These are phyloP conservation scores for Litoditis marina DNA, from an alignment of 2,888 invertebrate species.

Conservation along the genomic window DNA sequence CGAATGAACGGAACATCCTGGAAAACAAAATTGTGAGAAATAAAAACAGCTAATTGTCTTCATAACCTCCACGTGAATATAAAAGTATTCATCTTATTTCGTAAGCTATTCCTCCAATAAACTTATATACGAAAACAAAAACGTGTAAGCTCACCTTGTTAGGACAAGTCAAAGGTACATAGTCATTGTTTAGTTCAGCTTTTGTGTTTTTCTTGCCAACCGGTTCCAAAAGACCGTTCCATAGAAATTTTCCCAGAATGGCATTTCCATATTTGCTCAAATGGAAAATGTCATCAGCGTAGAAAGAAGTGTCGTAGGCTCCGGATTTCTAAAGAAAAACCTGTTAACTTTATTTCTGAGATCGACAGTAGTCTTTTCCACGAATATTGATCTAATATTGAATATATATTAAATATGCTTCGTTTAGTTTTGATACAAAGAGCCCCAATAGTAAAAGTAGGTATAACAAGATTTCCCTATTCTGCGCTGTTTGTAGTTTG, in stretches of 20 bases:
- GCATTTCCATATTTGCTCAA: slow-evolving; percentile 46
- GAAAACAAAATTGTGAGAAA: neutral
- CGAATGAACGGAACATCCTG: slow-evolving; percentile 25
- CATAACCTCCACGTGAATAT: too few relatives aligned
- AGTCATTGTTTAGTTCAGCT: slow-evolving; percentile 27
- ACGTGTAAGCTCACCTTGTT: slow-evolving; percentile 22
- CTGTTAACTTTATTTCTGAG: neutral
- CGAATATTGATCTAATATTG: neutral
- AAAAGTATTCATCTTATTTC: too few relatives aligned
- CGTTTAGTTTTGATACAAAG: too few relatives aligned
- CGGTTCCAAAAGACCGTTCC: slow-evolving; percentile 49
- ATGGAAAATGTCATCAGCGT: slow-evolving; percentile 49
- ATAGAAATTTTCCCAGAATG: slow-evolving; percentile 33
- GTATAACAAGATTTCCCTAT: too few relatives aligned
- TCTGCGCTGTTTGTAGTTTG: too few relatives aligned
- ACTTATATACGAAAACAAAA: neutral
- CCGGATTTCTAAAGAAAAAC: slow-evolving; percentile 15
- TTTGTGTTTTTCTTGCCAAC: slow-evolving; percentile 39
- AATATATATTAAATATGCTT: neutral
- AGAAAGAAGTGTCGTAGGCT: slow-evolving; percentile 31
- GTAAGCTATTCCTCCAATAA: too few relatives aligned
- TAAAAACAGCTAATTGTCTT: neutral
- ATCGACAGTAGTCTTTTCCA: slow-evolving; percentile 6
- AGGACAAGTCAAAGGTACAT: slow-evolving; percentile 21
- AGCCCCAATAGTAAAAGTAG: too few relatives aligned